Percentiles rank a stretch among this genome's conserved stretches.
Evolutionary conservation across 2,888 invertebrate species (phyloP).

Genomic region (Thymelicus lineola): DNA sequence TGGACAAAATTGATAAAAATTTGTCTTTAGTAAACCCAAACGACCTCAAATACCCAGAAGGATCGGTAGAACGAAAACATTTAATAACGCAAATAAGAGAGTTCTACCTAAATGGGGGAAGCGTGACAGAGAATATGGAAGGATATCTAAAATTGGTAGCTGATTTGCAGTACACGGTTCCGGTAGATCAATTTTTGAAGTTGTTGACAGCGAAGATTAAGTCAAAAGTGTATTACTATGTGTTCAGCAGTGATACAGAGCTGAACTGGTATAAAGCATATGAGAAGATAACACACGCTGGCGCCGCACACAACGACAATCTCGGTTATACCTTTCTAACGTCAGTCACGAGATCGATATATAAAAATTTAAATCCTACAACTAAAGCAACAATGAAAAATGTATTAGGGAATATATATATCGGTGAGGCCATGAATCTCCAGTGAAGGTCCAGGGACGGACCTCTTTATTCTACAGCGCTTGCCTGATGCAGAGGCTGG

Average conservation of each 20-base stretch:
- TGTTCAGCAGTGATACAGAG: constrained; percentile 5
- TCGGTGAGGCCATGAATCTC: no score
- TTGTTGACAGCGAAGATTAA: neutral
- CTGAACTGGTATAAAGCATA: constrained; percentile 1
- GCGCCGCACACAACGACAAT: constrained; percentile 9
- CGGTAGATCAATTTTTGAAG: constrained; percentile 9
- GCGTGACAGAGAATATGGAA: neutral
- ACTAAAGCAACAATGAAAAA: neutral
- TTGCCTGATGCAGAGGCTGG: no score
- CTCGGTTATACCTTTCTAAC: constrained; percentile 10
- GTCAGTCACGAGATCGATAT: neutral
- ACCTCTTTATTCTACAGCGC: no score
- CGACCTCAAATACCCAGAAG: constrained; percentile 7
- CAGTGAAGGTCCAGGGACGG: no score
- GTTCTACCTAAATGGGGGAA: constrained; percentile 5
- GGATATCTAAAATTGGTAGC: constrained; percentile 4
- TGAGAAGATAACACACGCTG: constrained; percentile 9
- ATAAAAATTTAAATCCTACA: no score
- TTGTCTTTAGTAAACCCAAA: neutral
- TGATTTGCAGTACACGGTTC: neutral
- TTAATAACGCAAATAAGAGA: constrained; percentile 1
- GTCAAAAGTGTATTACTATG: constrained; percentile 1
- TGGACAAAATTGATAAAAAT: neutral
- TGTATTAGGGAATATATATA: no score
- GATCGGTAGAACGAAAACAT: neutral